phyloP scores from a whole-genome alignment of 2,797 vertebrate species.

The Spondyliosoma cantharus region DNA sequence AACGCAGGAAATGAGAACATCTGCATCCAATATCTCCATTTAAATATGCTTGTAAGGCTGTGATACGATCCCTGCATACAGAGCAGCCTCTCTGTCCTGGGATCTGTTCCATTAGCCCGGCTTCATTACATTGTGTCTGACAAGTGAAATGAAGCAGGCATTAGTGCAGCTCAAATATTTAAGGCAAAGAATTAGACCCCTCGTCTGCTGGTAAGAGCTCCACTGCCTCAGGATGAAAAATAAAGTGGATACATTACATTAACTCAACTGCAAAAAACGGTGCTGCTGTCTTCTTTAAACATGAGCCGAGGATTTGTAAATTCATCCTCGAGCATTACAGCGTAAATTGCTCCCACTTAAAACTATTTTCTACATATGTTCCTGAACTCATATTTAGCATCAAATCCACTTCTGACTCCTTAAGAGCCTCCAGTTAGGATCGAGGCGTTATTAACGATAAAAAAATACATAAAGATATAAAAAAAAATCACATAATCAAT shows the following conservation, averaged over 20 bases:
- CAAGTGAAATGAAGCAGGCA: conserved; percentile 37
- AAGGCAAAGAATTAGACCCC: conserved; percentile 44
- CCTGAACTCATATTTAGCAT: neutral
- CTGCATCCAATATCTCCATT: neutral
- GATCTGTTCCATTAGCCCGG: conserved; percentile 6
- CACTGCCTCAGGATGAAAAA: conserved; percentile 5
- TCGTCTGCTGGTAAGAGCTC: conserved; percentile 27
- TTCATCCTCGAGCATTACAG: neutral
- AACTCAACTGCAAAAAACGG: neutral
- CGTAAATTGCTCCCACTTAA: neutral
- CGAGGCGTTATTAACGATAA: conserved; percentile 9
- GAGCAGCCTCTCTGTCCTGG: conserved; percentile 1
- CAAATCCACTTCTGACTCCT: conserved; percentile 14
- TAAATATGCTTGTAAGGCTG: neutral
- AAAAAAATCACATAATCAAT: conserved; percentile 51
- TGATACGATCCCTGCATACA: neutral
- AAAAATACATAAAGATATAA: conserved; percentile 16
- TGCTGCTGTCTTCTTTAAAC: neutral
- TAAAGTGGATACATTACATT: conserved; percentile 34
- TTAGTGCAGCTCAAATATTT: conserved; percentile 69
- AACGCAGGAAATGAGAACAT: conserved; percentile 2
- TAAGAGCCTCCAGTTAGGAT: conserved; percentile 15
- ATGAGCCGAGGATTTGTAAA: conserved; percentile 13
- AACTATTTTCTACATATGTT: neutral
- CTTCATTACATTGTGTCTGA: conserved; percentile 51